Base-by-base conservation (phyloP, 2,797 vertebrate genomes). In the Tenualosa ilisha region DNA sequence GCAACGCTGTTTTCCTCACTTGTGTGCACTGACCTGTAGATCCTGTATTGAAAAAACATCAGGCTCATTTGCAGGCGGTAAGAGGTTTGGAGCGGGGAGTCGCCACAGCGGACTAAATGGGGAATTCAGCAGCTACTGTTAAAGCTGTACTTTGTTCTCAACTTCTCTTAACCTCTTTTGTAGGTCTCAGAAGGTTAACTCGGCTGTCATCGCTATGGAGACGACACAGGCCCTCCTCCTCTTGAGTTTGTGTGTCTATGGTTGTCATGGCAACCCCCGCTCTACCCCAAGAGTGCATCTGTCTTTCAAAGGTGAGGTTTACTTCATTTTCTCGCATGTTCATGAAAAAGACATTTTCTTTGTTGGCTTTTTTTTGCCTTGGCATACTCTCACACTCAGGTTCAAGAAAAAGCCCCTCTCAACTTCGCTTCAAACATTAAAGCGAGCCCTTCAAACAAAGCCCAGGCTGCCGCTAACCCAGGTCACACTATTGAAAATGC, bases 241-340 rank as follows among this genome's bases (percentile, higher is more conserved):
- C 86, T 59, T 92, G 87, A 88, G 90, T 90, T 89, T 90, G 43
- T 92, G 86, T 88, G 86, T 89, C 83, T 89, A 50, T 81, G 81
- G 92, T 90, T 89, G 90, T 90, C 89, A 90, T 86, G 89, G 90
- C 87, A 91, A 91, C 84, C 59, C 86, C 53, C 92, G 91, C 83
- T 88, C 88, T 83, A 90, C 91, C 84, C 92, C 92, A 86, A 86
- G 92, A 85, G 91, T 93, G 79, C 87, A 91, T 90, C 85, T 93
- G 86, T 90, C 92, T 87, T 93, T 91, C 88, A 93, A 90, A 93
- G 92, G 92, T 93, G 86, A 91, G 91, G 9, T 20, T 83, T 86
- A 68, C 54, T 83, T 86, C 87, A 53, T 88, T 46, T 86, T 87
- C 13, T 63, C 17, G 20, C 75, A 31, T 59, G 81, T 84, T 83